Conservation (phyloP, 2,113 vertebrate species). For the Danionella cerebrum region DNA sequence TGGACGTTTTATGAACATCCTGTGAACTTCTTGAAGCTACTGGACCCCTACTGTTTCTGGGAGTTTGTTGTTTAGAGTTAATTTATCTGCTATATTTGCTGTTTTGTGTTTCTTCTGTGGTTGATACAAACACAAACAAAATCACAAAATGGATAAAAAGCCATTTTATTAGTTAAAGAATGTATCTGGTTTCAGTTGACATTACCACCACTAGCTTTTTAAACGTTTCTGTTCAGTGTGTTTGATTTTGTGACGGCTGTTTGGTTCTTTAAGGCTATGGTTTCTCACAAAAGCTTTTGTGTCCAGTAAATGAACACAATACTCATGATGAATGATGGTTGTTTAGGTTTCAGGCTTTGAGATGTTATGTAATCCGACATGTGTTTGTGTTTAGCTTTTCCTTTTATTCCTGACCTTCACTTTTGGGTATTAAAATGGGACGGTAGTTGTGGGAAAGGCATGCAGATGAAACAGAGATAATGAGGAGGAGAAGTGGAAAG, state of each 20-base stretch:
- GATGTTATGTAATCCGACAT: neutral
- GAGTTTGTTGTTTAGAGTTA: too few species aligned
- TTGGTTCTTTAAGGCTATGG: neutral
- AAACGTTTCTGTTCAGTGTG: too few species aligned
- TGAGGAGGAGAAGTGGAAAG: neutral
- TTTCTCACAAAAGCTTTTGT: neutral
- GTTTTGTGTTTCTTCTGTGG: too few species aligned
- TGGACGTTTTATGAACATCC: too few species aligned
- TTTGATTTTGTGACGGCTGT: neutral
- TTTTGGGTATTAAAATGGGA: neutral
- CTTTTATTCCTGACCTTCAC: neutral
- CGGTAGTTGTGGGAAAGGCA: neutral
- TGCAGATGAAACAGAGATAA: neutral
- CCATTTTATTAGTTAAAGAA: too few species aligned
- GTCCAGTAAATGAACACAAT: neutral
- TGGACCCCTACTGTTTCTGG: too few species aligned
- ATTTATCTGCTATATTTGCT: too few species aligned
- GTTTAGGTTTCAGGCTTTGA: neutral
- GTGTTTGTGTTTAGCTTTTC: conserved; percentile 6
- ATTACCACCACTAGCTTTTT: too few species aligned
- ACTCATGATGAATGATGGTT: neutral
- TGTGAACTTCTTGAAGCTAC: too few species aligned
- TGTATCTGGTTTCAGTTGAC: too few species aligned
- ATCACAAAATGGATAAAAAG: too few species aligned
- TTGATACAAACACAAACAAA: too few species aligned